Evolutionary conservation across 2,113 vertebrate species (phyloP).

Genomic region (Paramisgurnus dabryanus): DNA sequence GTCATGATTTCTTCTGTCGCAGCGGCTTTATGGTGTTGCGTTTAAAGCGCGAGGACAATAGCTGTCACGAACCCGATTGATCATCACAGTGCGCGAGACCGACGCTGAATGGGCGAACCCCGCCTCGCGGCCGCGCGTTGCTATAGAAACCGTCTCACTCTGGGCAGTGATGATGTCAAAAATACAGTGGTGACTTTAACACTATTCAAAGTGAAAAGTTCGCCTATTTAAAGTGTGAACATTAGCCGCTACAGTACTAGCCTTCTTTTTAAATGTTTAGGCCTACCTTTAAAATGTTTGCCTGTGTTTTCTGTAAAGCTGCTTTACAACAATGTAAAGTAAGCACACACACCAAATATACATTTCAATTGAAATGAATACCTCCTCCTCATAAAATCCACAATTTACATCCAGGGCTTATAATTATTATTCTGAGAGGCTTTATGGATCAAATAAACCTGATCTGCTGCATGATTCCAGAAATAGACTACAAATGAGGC

Average conservation of each 20-base stretch:
- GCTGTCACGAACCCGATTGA: slow-evolving; percentile 46
- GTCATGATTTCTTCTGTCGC: slow-evolving; percentile 48
- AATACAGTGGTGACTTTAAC: background rate
- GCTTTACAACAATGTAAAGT: too few species aligned
- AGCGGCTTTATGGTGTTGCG: background rate
- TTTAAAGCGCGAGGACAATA: slow-evolving; percentile 48
- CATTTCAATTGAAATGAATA: background rate
- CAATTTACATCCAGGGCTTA: too few species aligned
- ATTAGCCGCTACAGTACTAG: too few species aligned
- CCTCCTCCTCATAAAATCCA: too few species aligned
- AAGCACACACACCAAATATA: too few species aligned
- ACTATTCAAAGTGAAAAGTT: background rate
- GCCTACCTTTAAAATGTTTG: too few species aligned
- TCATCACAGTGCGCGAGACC: slow-evolving; percentile 50
- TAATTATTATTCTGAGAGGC: background rate
- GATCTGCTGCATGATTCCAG: background rate
- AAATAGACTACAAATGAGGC: background rate
- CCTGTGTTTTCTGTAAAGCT: too few species aligned
- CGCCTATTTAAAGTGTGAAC: too few species aligned
- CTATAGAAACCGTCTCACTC: slow-evolving; percentile 67
- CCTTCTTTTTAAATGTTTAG: too few species aligned
- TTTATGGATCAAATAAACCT: background rate
- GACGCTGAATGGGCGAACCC: slow-evolving; percentile 63
- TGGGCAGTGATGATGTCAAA: background rate
- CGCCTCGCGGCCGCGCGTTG: slow-evolving; percentile 58